Conservation (phyloP, 2,797 vertebrate genomes). For the Pipistrellus nathusii region DNA sequence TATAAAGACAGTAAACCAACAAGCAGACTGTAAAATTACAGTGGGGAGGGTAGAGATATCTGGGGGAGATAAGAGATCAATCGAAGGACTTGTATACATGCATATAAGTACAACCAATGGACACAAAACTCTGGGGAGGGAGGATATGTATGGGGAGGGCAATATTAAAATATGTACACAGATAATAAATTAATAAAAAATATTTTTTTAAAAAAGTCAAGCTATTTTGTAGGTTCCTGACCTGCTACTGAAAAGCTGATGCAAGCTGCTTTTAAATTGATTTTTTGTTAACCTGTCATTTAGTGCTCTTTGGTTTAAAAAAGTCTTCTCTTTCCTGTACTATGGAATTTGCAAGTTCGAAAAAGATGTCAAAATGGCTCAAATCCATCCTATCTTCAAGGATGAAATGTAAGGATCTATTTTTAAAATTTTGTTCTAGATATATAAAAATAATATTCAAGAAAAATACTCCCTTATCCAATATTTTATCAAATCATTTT, state of each 20-base stretch:
- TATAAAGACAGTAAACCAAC: too few species aligned
- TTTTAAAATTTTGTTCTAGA: not conserved
- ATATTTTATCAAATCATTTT: conserved; percentile 43
- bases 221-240: not conserved
- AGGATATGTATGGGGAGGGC: too few species aligned
- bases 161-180: too few species aligned
- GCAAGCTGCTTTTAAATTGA: not conserved
- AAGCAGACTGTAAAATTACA: too few species aligned
- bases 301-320: not conserved
- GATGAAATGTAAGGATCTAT: not conserved
- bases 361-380: not conserved
- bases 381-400: not conserved
- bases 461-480: conserved; percentile 6
- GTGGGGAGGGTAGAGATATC: too few species aligned
- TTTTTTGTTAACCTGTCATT: not conserved
- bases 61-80: too few species aligned
- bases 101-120: too few species aligned
- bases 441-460: conserved; percentile 1
- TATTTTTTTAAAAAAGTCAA: not conserved
- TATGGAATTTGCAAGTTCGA: conserved; percentile 4
- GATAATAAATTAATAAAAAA: too few species aligned
- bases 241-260: not conserved
- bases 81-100: too few species aligned
- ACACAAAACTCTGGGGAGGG: too few species aligned
- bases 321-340: not conserved